These are phyloP conservation scores for Microhierax caerulescens DNA, from an alignment of 2,797 vertebrate genomes.

Conservation along the genomic window DNA sequence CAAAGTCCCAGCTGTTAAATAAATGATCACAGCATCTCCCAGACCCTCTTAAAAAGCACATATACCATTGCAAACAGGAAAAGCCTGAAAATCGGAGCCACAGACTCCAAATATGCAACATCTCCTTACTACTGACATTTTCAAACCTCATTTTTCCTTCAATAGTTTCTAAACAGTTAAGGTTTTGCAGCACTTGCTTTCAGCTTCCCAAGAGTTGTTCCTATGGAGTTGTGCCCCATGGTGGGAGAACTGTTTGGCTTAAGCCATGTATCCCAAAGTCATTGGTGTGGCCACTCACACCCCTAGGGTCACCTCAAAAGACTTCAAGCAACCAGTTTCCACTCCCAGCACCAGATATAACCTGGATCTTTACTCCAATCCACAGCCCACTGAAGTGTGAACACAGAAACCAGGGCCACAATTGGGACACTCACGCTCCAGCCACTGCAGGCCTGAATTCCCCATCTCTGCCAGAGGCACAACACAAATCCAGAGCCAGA, in stretches of 20 bases:
- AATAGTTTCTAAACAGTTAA: background rate
- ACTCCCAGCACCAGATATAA: background rate
- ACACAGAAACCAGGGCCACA: background rate
- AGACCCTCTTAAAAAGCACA: background rate
- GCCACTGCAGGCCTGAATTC: background rate
- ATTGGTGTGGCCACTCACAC: accelerated
- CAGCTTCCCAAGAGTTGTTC: background rate
- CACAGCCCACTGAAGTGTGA: background rate
- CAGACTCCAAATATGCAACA: background rate
- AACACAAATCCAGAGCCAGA: background rate
- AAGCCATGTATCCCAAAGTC: background rate
- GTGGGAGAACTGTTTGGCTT: background rate
- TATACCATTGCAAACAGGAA: background rate
- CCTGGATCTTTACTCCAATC: accelerated
- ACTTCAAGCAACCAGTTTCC: background rate
- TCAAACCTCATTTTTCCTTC: background rate
- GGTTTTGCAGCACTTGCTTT: background rate
- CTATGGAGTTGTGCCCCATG: accelerated
- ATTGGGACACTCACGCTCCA: accelerated
- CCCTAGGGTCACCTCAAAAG: background rate
- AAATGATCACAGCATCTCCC: background rate
- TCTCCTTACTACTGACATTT: background rate
- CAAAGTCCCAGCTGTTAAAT: slow-evolving; percentile 33
- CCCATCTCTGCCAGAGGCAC: background rate
- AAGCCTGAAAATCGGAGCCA: background rate